phyloP scores from a whole-genome alignment of 2,113 vertebrate species.

The Otus sunia region DNA sequence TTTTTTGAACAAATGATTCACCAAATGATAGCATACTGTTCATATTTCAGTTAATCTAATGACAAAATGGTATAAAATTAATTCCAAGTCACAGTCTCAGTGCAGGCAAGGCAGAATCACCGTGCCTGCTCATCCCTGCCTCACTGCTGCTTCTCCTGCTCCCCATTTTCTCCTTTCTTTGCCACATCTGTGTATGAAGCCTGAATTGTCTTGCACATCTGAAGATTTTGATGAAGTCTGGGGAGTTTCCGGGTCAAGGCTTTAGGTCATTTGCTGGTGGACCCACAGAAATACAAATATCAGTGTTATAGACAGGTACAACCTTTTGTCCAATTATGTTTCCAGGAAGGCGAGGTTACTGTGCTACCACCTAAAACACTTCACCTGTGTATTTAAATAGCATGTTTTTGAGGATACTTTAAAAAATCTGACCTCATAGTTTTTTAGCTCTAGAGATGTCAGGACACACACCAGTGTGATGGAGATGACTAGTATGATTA shows the following conservation, averaged over 20 bases:
- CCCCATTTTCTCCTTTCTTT: background rate
- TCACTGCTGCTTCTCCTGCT: background rate
- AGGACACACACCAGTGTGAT: background rate
- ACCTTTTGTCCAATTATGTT: background rate
- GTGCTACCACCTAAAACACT: background rate
- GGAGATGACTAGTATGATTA: background rate
- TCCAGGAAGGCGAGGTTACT: background rate
- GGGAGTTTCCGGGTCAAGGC: background rate
- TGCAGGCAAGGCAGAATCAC: background rate
- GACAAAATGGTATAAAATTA: background rate
- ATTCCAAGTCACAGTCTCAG: background rate
- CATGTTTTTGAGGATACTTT: background rate
- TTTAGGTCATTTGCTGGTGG: background rate
- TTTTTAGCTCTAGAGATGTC: background rate
- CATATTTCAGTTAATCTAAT: background rate
- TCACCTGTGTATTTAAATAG: background rate
- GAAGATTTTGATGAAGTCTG: background rate
- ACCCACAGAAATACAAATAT: background rate
- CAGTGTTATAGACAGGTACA: background rate
- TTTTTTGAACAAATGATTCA: background rate
- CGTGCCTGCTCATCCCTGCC: background rate
- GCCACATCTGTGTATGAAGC: accelerated
- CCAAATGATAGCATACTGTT: background rate
- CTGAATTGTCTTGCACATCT: background rate
- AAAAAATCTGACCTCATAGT: background rate